These are phyloP conservation scores for Plagodis pulveraria DNA, from an alignment of 2,888 invertebrate genomes.

Conservation along the genomic window DNA sequence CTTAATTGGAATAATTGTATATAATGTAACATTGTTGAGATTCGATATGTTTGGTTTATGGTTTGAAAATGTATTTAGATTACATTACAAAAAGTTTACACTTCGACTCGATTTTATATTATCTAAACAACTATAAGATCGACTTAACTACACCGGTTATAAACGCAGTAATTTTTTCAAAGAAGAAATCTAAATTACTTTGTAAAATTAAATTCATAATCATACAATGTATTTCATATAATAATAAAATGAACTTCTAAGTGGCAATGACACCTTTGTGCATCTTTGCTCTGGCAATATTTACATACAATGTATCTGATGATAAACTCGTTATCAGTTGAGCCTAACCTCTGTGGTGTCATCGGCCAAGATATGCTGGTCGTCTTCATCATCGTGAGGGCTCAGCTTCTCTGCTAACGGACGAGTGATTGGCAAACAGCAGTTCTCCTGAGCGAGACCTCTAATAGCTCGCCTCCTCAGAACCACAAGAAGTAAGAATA, in stretches of 20 bases:
- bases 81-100: too few relatives aligned
- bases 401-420: conserved; percentile 68
- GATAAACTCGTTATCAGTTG: conserved; percentile 46
- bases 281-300: conserved; percentile 8
- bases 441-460: conserved; percentile 75
- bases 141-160: too few relatives aligned
- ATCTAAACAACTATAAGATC: too few relatives aligned
- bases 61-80: too few relatives aligned
- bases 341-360: conserved; percentile 77
- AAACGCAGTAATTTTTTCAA: too few relatives aligned
- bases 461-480: conserved; percentile 83
- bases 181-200: too few relatives aligned
- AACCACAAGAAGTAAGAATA: conserved; percentile 86
- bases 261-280: conserved; percentile 8
- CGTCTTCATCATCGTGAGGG: conserved; percentile 72
- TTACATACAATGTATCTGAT: conserved; percentile 10
- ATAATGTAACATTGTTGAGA: conserved; percentile 15
- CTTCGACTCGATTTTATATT: too few relatives aligned
- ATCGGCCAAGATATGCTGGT: conserved; percentile 67
- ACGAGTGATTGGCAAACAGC: conserved; percentile 58
- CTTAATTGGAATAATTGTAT: neutral
- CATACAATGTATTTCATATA: neutral
- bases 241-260: neutral
- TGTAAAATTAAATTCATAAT: too few relatives aligned
- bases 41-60: conserved; percentile 2